Conservation (phyloP, 2,113 vertebrate species). For the Sceloporus undulatus region DNA sequence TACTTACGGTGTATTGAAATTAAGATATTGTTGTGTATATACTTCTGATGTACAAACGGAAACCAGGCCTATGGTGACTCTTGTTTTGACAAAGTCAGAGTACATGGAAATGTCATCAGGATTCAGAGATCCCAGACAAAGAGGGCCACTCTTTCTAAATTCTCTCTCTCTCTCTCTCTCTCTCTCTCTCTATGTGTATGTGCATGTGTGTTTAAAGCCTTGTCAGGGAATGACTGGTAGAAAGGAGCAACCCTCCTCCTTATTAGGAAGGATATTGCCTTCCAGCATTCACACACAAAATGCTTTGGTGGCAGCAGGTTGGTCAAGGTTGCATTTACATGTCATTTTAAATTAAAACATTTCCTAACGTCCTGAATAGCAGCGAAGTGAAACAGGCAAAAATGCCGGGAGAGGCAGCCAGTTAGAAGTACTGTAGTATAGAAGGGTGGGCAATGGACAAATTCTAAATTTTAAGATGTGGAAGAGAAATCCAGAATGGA, state of each 20-base stretch:
- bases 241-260: not conserved
- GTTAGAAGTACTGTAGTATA: too few relatives aligned
- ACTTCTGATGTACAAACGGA: not conserved
- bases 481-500: not conserved
- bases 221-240: not conserved
- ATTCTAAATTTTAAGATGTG: not conserved
- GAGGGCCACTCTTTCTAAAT: not conserved
- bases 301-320: not conserved
- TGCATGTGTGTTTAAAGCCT: too few relatives aligned
- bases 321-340: not conserved
- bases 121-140: not conserved
- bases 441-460: not conserved
- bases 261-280: not conserved
- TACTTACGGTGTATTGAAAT: conserved; percentile 18
- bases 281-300: not conserved
- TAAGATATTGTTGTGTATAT: not conserved
- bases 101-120: not conserved
- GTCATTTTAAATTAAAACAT: not conserved
- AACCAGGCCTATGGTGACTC: not conserved
- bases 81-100: not conserved
- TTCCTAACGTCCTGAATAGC: not conserved
- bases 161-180: too few relatives aligned
- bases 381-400: not conserved
- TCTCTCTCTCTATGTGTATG: too few relatives aligned
- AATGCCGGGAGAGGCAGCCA: too few relatives aligned